Evolutionary conservation across 2,113 vertebrate genomes (phyloP), one percentile per base, ranked within the genome.

Genomic region (Pleuronectes platessa): DNA sequence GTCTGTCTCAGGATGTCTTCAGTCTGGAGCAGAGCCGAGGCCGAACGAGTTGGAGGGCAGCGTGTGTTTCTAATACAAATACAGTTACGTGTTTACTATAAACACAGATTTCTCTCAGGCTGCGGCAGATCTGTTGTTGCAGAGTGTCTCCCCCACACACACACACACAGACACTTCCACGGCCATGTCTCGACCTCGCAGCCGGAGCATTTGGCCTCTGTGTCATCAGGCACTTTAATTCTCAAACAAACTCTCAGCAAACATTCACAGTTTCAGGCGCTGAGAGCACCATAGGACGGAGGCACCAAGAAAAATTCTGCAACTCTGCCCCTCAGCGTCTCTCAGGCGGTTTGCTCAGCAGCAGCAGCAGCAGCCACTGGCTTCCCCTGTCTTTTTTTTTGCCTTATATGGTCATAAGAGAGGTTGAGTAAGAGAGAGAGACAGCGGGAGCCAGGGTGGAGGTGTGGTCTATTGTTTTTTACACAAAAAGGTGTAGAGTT

Each of bases 341-440:
- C 61, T 61, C 60, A 13, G 60, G 17, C 69, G 37, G 63, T 89
- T 86, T 70, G 85, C 42, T 81, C 84, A 88, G 83, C 87, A 87
- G 82, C 84, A 79, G 72, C 87, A 86, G 72, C 87, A 86, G 82
- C 83, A 70, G 75, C 76, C 70, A 61, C 86, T 88, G 86, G 86
- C 89, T 92, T 90, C 88, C 85, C 85, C 76, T 82, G 86, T 70
- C 85, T 92, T 92, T 93, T 91, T 93, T 93, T 90, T 94, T 90
- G 84, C 94, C 94, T 93, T 95, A 93, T 94, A 95, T 93, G 94
- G 94, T 93, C 92, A 94, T 81, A 89, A 91, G 91, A 93, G 84
- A 80, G 81, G 89, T 85, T 77, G 85, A 91, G 90, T 76, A 65
- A 90, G 80, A 84, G 83, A 81, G 83, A 81, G 74, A 69, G 77